These are phyloP conservation scores for Salminus brasiliensis DNA, from an alignment of 2,113 vertebrate species.

Conservation along the genomic window DNA sequence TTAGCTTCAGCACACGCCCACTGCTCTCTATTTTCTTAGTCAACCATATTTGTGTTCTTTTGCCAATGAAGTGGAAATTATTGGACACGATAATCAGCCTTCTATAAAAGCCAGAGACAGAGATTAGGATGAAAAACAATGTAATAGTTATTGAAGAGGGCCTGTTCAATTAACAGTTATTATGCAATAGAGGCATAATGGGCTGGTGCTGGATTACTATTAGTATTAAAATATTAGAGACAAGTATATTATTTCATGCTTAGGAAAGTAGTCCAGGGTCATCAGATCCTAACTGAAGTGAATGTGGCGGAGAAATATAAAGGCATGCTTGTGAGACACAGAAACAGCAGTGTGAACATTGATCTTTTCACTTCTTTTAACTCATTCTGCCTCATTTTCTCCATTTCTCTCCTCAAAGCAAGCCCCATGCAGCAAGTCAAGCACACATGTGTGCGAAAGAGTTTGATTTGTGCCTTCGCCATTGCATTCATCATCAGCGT, in stretches of 20 bases:
- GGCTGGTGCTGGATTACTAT: not conserved
- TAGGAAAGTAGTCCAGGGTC: not conserved
- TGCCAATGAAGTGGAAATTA: too few relatives aligned
- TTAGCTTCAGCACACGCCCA: too few relatives aligned
- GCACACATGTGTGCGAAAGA: slow-evolving; percentile 96
- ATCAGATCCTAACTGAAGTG: not conserved
- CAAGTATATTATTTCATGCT: not conserved
- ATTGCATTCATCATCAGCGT: slow-evolving; percentile 98
- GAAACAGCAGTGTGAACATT: not conserved
- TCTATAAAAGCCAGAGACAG: too few relatives aligned
- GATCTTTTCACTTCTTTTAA: not conserved
- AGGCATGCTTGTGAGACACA: not conserved
- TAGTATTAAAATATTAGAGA: not conserved
- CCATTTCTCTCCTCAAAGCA: slow-evolving; percentile 67
- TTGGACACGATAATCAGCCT: too few relatives aligned
- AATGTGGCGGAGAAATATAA: not conserved
- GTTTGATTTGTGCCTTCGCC: slow-evolving; percentile 96
- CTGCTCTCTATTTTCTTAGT: too few relatives aligned
- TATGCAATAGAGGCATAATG: too few relatives aligned
- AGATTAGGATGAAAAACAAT: too few relatives aligned
- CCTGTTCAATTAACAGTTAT: too few relatives aligned
- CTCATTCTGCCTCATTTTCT: slow-evolving; percentile 4
- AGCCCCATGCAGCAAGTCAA: slow-evolving; percentile 97
- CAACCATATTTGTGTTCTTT: too few relatives aligned
- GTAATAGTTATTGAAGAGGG: too few relatives aligned